Evolutionary conservation across 1,140 invertebrate species (phyloP).

Genomic region (Orchesella cincta): DNA sequence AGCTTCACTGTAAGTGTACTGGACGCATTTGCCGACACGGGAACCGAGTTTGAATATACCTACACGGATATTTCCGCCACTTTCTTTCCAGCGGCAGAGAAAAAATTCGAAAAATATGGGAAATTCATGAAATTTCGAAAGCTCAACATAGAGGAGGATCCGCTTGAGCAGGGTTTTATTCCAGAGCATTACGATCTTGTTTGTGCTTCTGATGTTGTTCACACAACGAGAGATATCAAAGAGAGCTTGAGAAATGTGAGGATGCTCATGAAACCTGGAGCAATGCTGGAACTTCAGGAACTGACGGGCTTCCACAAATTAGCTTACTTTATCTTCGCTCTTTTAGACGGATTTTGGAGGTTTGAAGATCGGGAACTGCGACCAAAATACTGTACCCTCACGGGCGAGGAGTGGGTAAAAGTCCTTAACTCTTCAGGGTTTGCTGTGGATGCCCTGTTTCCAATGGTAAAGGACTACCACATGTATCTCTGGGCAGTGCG

Average conservation of each 20-base stretch:
- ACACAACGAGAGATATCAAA: constrained; percentile 30
- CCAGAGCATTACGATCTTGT: constrained; percentile 34
- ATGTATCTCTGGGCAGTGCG: not conserved
- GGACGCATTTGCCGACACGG: not conserved
- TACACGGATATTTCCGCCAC: constrained; percentile 32
- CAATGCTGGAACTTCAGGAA: not conserved
- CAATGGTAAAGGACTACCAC: not conserved
- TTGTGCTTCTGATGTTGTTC: constrained; percentile 31
- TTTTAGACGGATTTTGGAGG: not conserved
- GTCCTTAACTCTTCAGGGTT: not conserved
- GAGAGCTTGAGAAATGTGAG: constrained; percentile 27
- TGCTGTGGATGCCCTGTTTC: not conserved
- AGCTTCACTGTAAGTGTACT: not conserved
- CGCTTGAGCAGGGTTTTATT: constrained; percentile 28
- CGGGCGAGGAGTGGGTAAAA: not conserved
- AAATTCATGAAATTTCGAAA: not conserved
- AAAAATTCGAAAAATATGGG: constrained; percentile 1
- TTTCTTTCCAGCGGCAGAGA: constrained; percentile 28
- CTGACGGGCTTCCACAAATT: not conserved
- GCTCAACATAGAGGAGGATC: constrained; percentile 40
- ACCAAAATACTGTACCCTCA: not conserved
- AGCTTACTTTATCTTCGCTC: not conserved
- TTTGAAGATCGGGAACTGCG: constrained; percentile 4
- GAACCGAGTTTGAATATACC: not conserved
- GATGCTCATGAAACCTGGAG: not conserved